A percentile compares a stretch with the other conserved stretches of the same genome.
Conservation (phyloP, 2,113 vertebrate species). For the Perccottus glenii region DNA sequence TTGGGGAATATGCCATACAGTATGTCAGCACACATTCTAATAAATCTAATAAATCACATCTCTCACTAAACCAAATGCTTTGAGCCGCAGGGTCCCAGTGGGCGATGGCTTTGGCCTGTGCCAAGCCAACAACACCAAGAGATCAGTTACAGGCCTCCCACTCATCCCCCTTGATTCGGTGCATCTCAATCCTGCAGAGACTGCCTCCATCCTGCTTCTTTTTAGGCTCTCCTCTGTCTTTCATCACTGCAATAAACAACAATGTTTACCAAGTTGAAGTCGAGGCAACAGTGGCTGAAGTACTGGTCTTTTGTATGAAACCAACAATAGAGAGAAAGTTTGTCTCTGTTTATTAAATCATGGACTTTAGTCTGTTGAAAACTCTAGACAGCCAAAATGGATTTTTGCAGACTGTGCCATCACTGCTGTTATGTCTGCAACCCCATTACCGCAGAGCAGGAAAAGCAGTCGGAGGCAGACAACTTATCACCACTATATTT, state of each 20-base stretch:
- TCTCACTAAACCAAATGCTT: constrained; percentile 47
- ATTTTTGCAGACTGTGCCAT: background rate
- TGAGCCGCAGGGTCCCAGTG: constrained; percentile 25
- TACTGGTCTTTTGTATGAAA: too few species aligned
- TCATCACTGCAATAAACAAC: too few species aligned
- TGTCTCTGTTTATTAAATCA: background rate
- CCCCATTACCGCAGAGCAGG: too few species aligned
- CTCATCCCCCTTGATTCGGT: constrained; percentile 17
- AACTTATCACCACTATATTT: too few species aligned
- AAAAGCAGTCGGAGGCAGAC: too few species aligned
- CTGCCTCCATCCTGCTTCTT: constrained; percentile 27
- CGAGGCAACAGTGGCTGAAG: background rate
- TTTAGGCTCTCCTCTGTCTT: constrained; percentile 48
- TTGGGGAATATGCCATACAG: constrained; percentile 17
- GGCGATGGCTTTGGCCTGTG: constrained; percentile 34
- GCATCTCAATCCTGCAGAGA: constrained; percentile 11
- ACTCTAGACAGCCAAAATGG: too few species aligned
- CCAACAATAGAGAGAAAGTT: too few species aligned
- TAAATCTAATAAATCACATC: constrained; percentile 42
- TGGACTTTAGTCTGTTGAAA: background rate
- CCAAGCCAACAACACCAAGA: constrained; percentile 29
- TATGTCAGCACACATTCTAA: constrained; percentile 6
- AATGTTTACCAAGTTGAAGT: constrained; percentile 35
- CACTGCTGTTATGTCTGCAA: background rate
- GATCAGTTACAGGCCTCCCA: constrained; percentile 50